These are phyloP conservation scores for Drosophila nannoptera DNA, from an alignment of 1,140 invertebrate species.

Conservation along the genomic window DNA sequence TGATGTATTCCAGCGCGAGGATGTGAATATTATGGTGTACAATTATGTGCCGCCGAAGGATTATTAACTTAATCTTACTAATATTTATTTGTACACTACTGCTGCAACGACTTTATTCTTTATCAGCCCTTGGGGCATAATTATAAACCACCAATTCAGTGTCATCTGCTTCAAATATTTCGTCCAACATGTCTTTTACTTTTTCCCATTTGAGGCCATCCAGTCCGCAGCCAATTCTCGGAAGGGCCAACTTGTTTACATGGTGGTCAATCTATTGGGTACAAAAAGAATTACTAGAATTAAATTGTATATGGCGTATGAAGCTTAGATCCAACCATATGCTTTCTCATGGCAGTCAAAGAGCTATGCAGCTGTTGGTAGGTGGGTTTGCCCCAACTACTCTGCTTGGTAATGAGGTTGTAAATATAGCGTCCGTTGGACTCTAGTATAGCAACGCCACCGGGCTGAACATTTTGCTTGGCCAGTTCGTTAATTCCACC, in stretches of 20 bases:
- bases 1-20: slow-evolving; percentile 80
- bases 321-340: slow-evolving; percentile 71
- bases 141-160: slow-evolving; percentile 80
- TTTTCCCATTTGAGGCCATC: slow-evolving; percentile 82
- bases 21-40: slow-evolving; percentile 81
- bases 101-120: slow-evolving; percentile 18
- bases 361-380: slow-evolving; percentile 78
- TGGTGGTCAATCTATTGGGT: slow-evolving; percentile 67
- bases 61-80: slow-evolving; percentile 2
- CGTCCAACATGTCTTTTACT: slow-evolving; percentile 80
- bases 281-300: too few species aligned
- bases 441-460: slow-evolving; percentile 81
- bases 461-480: slow-evolving; percentile 76
- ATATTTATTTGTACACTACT: slow-evolving; percentile 18
- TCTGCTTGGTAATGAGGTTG: slow-evolving; percentile 81
- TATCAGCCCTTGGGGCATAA: slow-evolving; percentile 52
- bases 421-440: slow-evolving; percentile 80
- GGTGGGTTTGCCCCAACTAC: slow-evolving; percentile 79
- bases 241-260: slow-evolving; percentile 81
- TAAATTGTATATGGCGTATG: too few species aligned
- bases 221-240: slow-evolving; percentile 83
- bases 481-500: slow-evolving; percentile 70
- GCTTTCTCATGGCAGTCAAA: slow-evolving; percentile 75
- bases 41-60: slow-evolving; percentile 75
- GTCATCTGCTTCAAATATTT: slow-evolving; percentile 79